Percentiles rank a stretch among this genome's conserved stretches.
Evolutionary conservation across 2,113 vertebrate species (phyloP).

Genomic region (Apodemus sylvaticus): DNA sequence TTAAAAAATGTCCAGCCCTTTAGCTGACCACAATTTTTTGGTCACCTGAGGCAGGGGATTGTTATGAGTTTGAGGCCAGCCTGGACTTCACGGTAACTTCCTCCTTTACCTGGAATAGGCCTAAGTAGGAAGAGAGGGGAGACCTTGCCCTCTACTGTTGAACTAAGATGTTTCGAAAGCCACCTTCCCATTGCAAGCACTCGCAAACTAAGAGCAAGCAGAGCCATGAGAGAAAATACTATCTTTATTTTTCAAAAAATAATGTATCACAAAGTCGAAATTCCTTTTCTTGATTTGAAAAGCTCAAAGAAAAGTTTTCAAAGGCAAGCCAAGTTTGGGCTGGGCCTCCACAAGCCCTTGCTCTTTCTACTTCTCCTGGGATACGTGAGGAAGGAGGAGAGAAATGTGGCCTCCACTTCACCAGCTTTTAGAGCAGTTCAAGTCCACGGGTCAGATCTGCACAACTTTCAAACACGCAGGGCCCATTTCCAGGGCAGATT

Average conservation of each 20-base stretch:
- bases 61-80: neutral
- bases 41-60: neutral
- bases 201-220: neutral
- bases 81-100: neutral
- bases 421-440: too few species aligned
- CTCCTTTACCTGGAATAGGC: neutral
- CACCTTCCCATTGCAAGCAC: neutral
- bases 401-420: neutral
- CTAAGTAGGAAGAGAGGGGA: too few species aligned
- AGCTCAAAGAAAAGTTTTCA: neutral
- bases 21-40: neutral
- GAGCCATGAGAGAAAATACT: neutral
- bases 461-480: neutral
- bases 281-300: neutral
- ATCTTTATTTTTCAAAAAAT: conserved; percentile 14
- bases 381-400: neutral
- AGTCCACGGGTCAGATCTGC: rapidly evolving
- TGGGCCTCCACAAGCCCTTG: neutral
- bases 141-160: rapidly evolving
- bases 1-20: neutral
- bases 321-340: neutral
- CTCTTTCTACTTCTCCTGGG: neutral
- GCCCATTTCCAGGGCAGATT: neutral
- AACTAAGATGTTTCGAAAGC: neutral
- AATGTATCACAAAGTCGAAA: neutral